phyloP scores from a whole-genome alignment of 2,888 invertebrate genomes.

The Vandiemenella viatica region DNA sequence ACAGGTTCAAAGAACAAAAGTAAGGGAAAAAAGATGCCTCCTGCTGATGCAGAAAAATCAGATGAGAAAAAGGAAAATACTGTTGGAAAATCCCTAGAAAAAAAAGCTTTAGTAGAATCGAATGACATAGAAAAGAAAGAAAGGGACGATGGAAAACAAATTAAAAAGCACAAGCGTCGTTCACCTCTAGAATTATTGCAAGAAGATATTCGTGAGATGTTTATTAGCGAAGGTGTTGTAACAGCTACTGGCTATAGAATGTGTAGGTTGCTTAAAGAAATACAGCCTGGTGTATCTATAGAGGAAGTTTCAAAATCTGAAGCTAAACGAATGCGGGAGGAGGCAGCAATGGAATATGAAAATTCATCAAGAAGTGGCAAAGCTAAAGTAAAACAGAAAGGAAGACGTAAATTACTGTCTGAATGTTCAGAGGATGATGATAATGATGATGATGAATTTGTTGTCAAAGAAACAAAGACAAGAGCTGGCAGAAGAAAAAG shows the following conservation, averaged over 20 bases:
- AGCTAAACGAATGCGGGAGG: conserved; percentile 3
- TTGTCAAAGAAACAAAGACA: not conserved
- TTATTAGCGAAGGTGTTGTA: conserved; percentile 45
- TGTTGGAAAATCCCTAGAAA: too few relatives aligned
- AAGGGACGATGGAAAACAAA: conserved; percentile 7
- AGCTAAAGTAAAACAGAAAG: conserved; percentile 8
- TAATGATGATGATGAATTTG: not conserved
- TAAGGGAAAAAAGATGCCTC: conserved; percentile 7
- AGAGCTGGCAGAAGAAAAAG: not conserved
- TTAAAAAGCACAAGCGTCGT: conserved; percentile 20
- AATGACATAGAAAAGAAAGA: conserved; percentile 13
- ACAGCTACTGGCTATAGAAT: conserved; percentile 47
- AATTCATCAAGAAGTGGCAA: conserved; percentile 10
- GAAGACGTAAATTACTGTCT: not conserved
- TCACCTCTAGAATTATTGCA: conserved; percentile 48
- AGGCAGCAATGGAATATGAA: conserved; percentile 6
- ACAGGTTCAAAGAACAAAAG: conserved; percentile 11
- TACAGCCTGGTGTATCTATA: conserved; percentile 19
- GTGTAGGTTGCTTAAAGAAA: conserved; percentile 43
- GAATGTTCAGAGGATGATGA: not conserved
- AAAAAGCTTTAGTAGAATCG: conserved; percentile 6
- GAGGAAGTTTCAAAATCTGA: conserved; percentile 8
- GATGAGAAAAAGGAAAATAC: conserved; percentile 14
- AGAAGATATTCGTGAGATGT: conserved; percentile 55
- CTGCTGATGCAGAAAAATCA: conserved; percentile 9